These are phyloP conservation scores for Artemia sinica DNA, from an alignment of 2,888 invertebrate genomes.

Conservation along the genomic window DNA sequence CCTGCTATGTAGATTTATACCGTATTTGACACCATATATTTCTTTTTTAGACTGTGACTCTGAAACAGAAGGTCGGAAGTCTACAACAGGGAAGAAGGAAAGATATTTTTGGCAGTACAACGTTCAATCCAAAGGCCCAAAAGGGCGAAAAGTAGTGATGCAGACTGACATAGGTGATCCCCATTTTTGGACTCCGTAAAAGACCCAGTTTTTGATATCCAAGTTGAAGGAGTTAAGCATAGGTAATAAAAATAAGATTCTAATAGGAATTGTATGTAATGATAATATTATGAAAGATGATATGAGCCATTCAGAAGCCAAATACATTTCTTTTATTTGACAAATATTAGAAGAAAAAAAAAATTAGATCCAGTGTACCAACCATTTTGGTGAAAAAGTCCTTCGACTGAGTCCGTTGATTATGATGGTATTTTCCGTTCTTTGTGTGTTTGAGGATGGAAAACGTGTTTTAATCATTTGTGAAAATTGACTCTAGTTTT, in stretches of 20 bases:
- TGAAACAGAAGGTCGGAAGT: slow-evolving; percentile 27
- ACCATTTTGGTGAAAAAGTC: too few relatives aligned
- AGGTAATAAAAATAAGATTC: slow-evolving; percentile 38
- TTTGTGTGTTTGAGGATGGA: too few relatives aligned
- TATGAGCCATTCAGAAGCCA: too few relatives aligned
- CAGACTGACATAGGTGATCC: slow-evolving; percentile 76
- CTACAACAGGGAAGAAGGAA: slow-evolving; percentile 46
- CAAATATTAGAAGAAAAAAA: slow-evolving; percentile 2
- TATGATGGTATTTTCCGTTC: too few relatives aligned
- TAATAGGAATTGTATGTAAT: too few relatives aligned
- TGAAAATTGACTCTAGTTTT: too few relatives aligned
- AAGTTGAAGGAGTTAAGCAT: slow-evolving; percentile 70
- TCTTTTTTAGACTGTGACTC: slow-evolving; percentile 29
- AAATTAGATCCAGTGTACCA: background rate
- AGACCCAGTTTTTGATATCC: slow-evolving; percentile 89
- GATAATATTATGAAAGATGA: too few relatives aligned
- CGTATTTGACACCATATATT: slow-evolving; percentile 15
- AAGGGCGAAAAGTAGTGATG: slow-evolving; percentile 71
- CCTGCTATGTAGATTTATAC: background rate
- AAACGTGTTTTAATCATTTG: too few relatives aligned
- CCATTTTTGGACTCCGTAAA: slow-evolving; percentile 73
- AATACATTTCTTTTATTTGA: slow-evolving; percentile 10
- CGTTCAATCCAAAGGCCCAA: slow-evolving; percentile 91
- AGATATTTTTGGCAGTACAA: slow-evolving; percentile 96
- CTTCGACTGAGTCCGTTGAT: too few relatives aligned